phyloP scores from a whole-genome alignment of 2,113 vertebrate genomes.

The Murina feae region DNA sequence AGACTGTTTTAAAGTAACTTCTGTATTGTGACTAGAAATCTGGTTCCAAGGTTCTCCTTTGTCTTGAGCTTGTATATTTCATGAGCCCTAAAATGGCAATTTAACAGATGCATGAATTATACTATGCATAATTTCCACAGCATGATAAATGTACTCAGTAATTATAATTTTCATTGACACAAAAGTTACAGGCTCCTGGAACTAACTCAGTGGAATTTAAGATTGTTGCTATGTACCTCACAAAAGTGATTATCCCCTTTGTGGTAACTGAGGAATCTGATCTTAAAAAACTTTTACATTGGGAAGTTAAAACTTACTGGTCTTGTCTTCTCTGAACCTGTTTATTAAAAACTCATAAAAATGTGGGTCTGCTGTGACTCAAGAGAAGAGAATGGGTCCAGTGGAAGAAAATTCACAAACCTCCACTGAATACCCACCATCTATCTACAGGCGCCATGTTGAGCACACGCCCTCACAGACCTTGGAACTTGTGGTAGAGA shows the following conservation, averaged over 20 bases:
- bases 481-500: background rate
- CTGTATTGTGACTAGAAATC: conserved; percentile 15
- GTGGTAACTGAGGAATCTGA: conserved; percentile 26
- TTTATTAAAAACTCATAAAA: conserved; percentile 9
- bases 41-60: conserved; percentile 12
- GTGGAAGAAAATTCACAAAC: background rate
- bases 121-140: conserved; percentile 48
- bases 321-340: background rate
- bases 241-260: conserved; percentile 28
- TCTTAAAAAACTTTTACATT: conserved; percentile 40
- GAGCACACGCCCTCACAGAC: background rate
- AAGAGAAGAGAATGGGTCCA: background rate
- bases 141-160: conserved; percentile 32
- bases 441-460: background rate
- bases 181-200: conserved; percentile 47
- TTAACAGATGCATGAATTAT: conserved; percentile 45
- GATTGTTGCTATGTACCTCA: conserved; percentile 13
- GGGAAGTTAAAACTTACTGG: conserved; percentile 4
- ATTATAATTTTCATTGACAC: conserved; percentile 57
- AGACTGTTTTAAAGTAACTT: background rate
- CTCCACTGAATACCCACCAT: background rate
- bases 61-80: conserved; percentile 34
- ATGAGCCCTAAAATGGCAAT: conserved; percentile 32
- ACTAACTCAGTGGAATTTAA: conserved; percentile 26
- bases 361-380: background rate